Base-by-base conservation (phyloP, 2,113 vertebrate genomes). In the Dromaius novaehollandiae region DNA sequence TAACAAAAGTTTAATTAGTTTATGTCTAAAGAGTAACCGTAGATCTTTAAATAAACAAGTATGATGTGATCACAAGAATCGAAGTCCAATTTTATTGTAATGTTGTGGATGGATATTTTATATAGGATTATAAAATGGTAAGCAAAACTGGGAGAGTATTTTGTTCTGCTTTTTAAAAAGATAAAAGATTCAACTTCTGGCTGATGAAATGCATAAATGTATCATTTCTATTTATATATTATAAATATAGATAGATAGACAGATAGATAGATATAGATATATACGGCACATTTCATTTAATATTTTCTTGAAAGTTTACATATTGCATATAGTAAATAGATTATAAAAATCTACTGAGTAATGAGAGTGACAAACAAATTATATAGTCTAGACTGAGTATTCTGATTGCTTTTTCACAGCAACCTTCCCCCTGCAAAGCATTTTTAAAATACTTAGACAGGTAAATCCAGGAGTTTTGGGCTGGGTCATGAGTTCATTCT, bases 21-120 rank as follows among this genome's bases (percentile, higher is more conserved):
- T 95, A 79, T 91, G 87, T 89, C 70, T 79, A 56, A 19, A 89
- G 38, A 93, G 42, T 85, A 93, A 74, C 86, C 56, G 34, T 6
- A 88, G 93, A 93, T 82, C 90, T 96, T 95, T 96, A 94, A 86
- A 91, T 77, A 94, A 95, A 80, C 79, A 89, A 90, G 68, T 73
- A 60, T 0, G 2, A 91, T 50, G 30, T 80, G 63, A 95, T 91
- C 12, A 5, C 63, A 88, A 88, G 75, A 96, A 91, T 66, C 79
- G 80, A 83, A 80, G 48, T 93, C 79, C 58, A 88, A 4, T 94
- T 95, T 94, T 77, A 77, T 88, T 76, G 25, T 89, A 87, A 26
- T 32, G 18, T 66, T 76, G 26, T 40, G 19, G 82, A 60, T 55
- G 46, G 50, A 50, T 68, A 82, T 42, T 64, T 85, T 64, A 4